These are phyloP conservation scores for Danionella cerebrum DNA, from an alignment of 2,113 vertebrate species.

Conservation along the genomic window DNA sequence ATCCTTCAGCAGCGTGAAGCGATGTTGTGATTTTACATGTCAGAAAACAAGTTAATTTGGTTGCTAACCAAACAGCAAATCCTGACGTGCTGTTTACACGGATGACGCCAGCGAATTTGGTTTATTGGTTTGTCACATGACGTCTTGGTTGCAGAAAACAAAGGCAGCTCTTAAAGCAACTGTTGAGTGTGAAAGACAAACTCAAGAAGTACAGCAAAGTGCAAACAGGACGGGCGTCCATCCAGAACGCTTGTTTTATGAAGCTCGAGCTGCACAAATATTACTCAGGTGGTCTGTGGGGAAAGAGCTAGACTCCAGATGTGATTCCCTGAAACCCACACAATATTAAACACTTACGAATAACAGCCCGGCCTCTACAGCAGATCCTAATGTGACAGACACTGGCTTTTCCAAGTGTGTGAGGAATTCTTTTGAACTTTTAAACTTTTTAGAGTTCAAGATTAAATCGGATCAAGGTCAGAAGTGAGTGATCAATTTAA, in stretches of 20 bases:
- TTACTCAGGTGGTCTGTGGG: neutral
- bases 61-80: neutral
- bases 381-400: no score
- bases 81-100: neutral
- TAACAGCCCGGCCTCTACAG: no score
- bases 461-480: no score
- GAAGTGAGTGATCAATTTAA: no score
- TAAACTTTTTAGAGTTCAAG: no score
- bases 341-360: no score
- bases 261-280: constrained; percentile 12
- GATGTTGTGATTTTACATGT: neutral
- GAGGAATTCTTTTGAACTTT: no score
- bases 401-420: no score
- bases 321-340: neutral
- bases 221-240: neutral
- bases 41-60: neutral
- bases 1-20: neutral
- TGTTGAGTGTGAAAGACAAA: constrained; percentile 20
- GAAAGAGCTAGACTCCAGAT: neutral
- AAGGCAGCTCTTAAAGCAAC: neutral
- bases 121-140: neutral
- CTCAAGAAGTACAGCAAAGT: neutral
- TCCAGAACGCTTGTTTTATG: constrained; percentile 4
- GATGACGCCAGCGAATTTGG: neutral
- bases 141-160: neutral